phyloP scores from a whole-genome alignment of 2,888 invertebrate species.

The Lycaena phlaeas region DNA sequence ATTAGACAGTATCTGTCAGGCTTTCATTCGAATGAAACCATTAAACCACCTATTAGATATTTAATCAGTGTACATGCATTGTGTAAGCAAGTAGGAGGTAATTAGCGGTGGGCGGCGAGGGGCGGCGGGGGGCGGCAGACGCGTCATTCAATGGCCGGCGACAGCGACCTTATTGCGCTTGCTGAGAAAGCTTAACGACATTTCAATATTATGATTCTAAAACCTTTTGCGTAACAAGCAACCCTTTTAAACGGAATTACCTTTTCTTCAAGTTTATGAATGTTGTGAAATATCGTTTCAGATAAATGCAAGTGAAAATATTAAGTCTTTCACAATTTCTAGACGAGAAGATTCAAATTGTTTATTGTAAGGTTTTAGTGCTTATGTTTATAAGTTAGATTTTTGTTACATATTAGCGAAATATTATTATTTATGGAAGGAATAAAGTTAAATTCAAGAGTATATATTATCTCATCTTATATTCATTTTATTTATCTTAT shows the following conservation, averaged over 20 bases:
- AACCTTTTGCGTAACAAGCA: conserved; percentile 8
- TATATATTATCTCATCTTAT: too few relatives aligned
- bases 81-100: conserved; percentile 55
- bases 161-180: conserved; percentile 31
- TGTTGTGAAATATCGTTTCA: too few relatives aligned
- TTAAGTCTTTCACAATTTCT: too few relatives aligned
- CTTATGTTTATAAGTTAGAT: too few relatives aligned
- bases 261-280: too few relatives aligned
- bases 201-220: conserved; percentile 15
- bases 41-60: conserved; percentile 15
- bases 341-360: too few relatives aligned
- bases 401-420: too few relatives aligned
- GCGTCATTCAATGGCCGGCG: conserved; percentile 32
- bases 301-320: too few relatives aligned
- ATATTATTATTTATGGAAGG: too few relatives aligned
- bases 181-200: conserved; percentile 17
- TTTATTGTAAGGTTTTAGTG: too few relatives aligned
- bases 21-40: conserved; percentile 5
- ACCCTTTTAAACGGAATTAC: not conserved
- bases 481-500: too few relatives aligned
- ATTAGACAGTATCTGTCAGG: not conserved
- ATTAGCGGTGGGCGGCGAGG: conserved; percentile 45
- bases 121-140: conserved; percentile 47
- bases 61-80: conserved; percentile 36
- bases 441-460: too few relatives aligned